Evolutionary conservation across 2,888 invertebrate species (phyloP).

Genomic region (Saturnia pavonia): DNA sequence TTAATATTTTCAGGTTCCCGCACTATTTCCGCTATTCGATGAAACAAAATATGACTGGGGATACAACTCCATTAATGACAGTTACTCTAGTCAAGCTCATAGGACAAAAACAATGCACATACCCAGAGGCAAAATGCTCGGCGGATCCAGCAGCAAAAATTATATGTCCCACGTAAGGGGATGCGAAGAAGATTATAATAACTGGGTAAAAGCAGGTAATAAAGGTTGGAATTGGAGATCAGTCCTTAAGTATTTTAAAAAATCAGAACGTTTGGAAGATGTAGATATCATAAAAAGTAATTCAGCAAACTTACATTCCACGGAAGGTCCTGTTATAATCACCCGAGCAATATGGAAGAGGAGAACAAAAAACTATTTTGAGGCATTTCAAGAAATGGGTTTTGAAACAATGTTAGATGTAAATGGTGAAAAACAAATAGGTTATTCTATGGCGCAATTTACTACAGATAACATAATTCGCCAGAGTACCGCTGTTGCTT

Average conservation of each 20-base stretch:
- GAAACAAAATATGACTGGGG: not conserved
- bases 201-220: not conserved
- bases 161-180: not conserved
- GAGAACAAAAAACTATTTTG: not conserved
- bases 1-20: not conserved
- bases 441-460: slow-evolving; percentile 35
- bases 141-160: slow-evolving; percentile 69
- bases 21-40: not conserved
- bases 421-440: slow-evolving; percentile 39
- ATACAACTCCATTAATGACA: slow-evolving; percentile 33
- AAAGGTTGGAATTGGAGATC: not conserved
- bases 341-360: not conserved
- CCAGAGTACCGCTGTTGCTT: slow-evolving; percentile 41
- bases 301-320: not conserved
- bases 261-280: not conserved
- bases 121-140: slow-evolving; percentile 84
- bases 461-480: slow-evolving; percentile 40
- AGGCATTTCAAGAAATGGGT: slow-evolving; percentile 37
- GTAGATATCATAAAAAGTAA: not conserved
- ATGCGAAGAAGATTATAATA: not conserved
- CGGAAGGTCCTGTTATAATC: not conserved
- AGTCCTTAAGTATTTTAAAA: not conserved
- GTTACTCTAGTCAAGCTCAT: slow-evolving; percentile 42
- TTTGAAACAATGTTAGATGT: slow-evolving; percentile 35
- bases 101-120: slow-evolving; percentile 37